phyloP scores from a whole-genome alignment of 2,113 vertebrate species.

The Saccopteryx bilineata region DNA sequence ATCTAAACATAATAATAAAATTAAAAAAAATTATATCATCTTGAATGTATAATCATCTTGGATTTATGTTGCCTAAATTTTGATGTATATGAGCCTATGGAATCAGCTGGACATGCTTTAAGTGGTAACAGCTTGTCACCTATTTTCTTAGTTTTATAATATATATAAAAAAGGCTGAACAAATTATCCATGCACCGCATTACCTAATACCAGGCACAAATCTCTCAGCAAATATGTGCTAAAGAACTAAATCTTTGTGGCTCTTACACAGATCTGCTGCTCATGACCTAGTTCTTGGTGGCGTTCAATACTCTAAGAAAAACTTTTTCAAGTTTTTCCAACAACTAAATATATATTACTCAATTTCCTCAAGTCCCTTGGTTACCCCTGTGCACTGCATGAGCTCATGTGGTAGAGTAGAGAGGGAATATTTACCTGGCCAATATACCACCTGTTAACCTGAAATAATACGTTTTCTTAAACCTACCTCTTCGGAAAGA shows the following conservation, averaged over 20 bases:
- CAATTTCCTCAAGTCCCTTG: not conserved
- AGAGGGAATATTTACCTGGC: not conserved
- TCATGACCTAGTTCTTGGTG: not conserved
- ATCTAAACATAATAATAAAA: too few relatives aligned
- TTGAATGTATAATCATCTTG: not conserved
- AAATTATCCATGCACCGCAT: not conserved
- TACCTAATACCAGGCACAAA: not conserved
- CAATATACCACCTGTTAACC: not conserved
- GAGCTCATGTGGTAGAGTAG: not conserved
- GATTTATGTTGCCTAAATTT: not conserved
- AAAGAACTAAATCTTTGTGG: not conserved
- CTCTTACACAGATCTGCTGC: not conserved
- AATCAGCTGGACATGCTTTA: not conserved
- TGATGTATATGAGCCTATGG: not conserved
- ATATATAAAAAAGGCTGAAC: not conserved
- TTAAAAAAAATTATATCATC: not conserved
- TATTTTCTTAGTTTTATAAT: not conserved
- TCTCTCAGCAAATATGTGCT: not conserved
- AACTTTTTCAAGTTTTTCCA: not conserved
- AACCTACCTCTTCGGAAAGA: not conserved
- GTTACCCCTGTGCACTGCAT: not conserved
- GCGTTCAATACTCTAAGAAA: not conserved
- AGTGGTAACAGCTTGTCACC: not conserved
- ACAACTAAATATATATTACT: constrained; percentile 2
- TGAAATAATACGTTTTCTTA: not conserved